phyloP scores from a whole-genome alignment of 92 coral and sea anemone species.

The Heliopora coerulea region DNA sequence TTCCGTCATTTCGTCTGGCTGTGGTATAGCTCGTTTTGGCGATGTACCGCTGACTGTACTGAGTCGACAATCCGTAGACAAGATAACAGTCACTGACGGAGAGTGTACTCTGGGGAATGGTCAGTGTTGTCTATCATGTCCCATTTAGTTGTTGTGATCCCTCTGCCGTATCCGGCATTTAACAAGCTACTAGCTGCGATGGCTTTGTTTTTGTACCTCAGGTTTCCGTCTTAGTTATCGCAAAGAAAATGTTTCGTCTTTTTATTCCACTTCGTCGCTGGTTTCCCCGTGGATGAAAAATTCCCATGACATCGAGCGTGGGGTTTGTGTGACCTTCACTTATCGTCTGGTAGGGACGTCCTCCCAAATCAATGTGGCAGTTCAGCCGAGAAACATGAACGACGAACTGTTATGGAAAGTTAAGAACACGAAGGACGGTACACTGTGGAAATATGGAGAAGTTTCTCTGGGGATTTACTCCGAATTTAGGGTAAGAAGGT shows the following conservation, averaged over 20 bases:
- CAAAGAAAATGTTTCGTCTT: not conserved
- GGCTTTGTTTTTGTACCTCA: too few relatives aligned
- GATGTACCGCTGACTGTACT: not conserved
- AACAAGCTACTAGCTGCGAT: too few relatives aligned
- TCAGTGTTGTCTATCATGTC: not conserved
- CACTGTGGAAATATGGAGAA: constrained; percentile 25
- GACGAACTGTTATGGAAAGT: constrained; percentile 16
- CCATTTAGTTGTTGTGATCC: not conserved
- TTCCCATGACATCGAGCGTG: not conserved
- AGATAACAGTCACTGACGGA: not conserved
- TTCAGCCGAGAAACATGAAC: constrained; percentile 8
- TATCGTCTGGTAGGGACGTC: constrained; percentile 3
- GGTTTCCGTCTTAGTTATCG: constrained; percentile 1
- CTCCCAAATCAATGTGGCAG: constrained; percentile 1
- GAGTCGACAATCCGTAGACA: not conserved
- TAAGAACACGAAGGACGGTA: not conserved
- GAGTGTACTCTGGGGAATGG: not conserved
- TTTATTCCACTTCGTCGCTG: constrained; percentile 6
- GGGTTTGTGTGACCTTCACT: constrained; percentile 10
- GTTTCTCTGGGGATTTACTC: constrained; percentile 21
- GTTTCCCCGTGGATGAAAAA: constrained; percentile 27
- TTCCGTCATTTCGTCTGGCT: not conserved
- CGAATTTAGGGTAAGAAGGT: constrained; percentile 17
- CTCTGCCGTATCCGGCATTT: too few relatives aligned
- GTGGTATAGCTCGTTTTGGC: not conserved